These are phyloP conservation scores for Eudemis profundana DNA, from an alignment of 2,888 invertebrate species.

Conservation along the genomic window DNA sequence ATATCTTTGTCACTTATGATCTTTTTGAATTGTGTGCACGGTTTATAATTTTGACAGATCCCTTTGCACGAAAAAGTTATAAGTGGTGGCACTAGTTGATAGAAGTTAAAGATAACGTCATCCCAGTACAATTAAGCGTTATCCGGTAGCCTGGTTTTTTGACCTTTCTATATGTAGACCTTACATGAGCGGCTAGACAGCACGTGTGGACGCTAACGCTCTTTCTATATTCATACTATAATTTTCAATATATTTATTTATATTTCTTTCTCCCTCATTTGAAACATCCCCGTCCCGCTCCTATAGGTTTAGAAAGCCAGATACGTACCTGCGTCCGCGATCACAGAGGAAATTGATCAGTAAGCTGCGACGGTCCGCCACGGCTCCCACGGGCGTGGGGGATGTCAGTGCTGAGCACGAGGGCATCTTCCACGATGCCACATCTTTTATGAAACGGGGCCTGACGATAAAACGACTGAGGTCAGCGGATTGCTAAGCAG, in stretches of 20 bases:
- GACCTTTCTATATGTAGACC: background rate
- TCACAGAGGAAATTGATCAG: constrained; percentile 65
- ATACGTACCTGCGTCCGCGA: constrained; percentile 80
- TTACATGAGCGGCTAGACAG: constrained; percentile 12
- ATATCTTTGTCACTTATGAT: no score
- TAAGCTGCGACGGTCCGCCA: constrained; percentile 75
- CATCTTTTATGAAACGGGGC: constrained; percentile 81
- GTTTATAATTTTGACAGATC: no score
- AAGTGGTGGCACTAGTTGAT: no score
- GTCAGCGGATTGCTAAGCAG: constrained; percentile 79
- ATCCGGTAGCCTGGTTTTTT: no score
- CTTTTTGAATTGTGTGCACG: no score
- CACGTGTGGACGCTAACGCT: constrained; percentile 58
- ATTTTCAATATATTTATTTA: constrained; percentile 62
- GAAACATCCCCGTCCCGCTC: constrained; percentile 60
- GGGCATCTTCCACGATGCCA: constrained; percentile 80
- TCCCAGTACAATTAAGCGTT: no score
- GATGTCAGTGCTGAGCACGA: constrained; percentile 68
- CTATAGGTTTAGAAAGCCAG: constrained; percentile 82
- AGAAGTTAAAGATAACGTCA: no score
- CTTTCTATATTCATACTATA: constrained; percentile 53
- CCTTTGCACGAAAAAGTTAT: no score
- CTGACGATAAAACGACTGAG: constrained; percentile 84
- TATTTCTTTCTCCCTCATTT: constrained; percentile 69
- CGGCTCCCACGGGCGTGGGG: constrained; percentile 74